Conservation (phyloP, 2,113 vertebrate genomes). For the Glareola pratincola region DNA sequence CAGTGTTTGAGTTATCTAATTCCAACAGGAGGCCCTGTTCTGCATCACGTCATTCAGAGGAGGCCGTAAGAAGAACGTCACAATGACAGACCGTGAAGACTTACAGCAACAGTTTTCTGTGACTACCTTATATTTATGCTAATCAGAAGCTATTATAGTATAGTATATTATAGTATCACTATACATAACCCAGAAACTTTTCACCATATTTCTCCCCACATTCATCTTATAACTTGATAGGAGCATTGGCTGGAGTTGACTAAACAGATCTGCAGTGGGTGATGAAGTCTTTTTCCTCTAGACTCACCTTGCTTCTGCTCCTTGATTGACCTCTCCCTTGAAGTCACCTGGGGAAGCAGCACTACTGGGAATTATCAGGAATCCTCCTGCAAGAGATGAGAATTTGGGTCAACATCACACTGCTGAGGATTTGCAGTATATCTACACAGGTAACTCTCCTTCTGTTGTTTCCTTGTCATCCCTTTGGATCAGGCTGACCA, state of each 20-base stretch:
- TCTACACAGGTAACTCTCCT: background rate
- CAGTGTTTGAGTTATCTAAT: background rate
- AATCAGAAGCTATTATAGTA: background rate
- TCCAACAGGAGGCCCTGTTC: background rate
- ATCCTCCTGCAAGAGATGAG: background rate
- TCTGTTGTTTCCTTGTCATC: background rate
- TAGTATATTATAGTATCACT: background rate
- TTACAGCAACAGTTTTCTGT: background rate
- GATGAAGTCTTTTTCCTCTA: background rate
- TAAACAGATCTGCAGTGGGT: background rate
- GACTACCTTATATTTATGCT: background rate
- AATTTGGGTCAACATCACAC: background rate
- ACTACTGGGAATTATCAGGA: background rate
- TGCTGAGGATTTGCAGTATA: background rate
- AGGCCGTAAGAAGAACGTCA: background rate
- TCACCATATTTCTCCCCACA: background rate
- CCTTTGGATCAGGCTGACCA: background rate
- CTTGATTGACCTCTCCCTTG: background rate
- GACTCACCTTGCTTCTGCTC: background rate
- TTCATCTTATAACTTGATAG: background rate
- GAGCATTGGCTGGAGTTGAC: background rate
- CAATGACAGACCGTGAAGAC: background rate
- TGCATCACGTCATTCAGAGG: background rate
- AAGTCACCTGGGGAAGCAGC: background rate
- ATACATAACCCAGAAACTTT: background rate